Base-by-base conservation (phyloP, 2,888 invertebrate genomes). In the Stomorhina lunata region DNA sequence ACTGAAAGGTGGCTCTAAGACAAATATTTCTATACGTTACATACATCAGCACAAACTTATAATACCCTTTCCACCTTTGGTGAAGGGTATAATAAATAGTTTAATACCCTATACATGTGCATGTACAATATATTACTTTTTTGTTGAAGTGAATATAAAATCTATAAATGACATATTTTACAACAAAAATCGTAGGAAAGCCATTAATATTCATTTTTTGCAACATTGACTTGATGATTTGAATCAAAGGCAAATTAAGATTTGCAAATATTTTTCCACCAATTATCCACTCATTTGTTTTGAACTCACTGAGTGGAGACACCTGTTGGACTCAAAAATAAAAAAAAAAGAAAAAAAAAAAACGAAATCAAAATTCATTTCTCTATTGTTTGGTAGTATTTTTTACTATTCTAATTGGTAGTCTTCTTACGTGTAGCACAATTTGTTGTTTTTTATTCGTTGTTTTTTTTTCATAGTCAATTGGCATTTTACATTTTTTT, bases 231-330 rank as follows among this genome's bases (percentile, higher is more conserved):
- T 22, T 4, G 0, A 1, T 6, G 5, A 50, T n/a, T 10, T 50
- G 1, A 27, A 10, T 50, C 1, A 15, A 25, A 61, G 40, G 9
- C 2, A 45, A 15, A 32, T 34, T 43, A 1, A 22, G 32, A 65
- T 48, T 48, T 34, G 32, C 22, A 20, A 65, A 65, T n/a, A 53
- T 43, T 25, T 40, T 68, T 32, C 37, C 6, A 27, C 27, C 40
- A 55, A 69, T 69, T 55, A 69, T 55, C 29, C 68, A 55, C 17
- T 27, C 20, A 69, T 40, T 69, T 66, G 55, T 43, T 55, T 12
- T 29, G 17, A 15, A 53, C 34, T 25, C 27, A 25, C 32, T n/a
- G n/a, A n/a, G n/a, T n/a, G 25, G 17, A 63, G 29, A 37, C 29
- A 63, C 63, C 27, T 63, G 43, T 63, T 63, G 27, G 12, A 6